These are phyloP conservation scores for Potamarius usumacintae DNA, from an alignment of 2,113 vertebrate species.

Conservation along the genomic window DNA sequence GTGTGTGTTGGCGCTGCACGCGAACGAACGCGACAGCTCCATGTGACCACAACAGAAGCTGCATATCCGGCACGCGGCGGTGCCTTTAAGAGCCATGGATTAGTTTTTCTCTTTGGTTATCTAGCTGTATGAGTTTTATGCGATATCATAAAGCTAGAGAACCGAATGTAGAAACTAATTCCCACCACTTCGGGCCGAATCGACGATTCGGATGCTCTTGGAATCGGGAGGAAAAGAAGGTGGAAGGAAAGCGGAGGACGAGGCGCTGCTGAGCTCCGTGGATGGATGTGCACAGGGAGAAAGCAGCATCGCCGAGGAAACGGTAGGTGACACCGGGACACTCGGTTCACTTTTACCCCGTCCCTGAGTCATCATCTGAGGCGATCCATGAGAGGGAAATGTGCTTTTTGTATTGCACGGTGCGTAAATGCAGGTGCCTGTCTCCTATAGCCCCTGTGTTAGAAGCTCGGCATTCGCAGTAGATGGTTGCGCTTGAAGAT, in stretches of 20 bases:
- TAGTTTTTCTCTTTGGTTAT: conserved; percentile 98
- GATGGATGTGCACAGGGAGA: conserved; percentile 45
- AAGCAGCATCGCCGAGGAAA: conserved; percentile 32
- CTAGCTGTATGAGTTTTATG: conserved; percentile 98
- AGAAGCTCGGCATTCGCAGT: conserved; percentile 27
- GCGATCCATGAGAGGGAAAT: background rate
- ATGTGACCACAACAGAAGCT: conserved; percentile 79
- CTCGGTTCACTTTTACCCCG: background rate
- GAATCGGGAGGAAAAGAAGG: conserved; percentile 14
- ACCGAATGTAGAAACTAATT: conserved; percentile 94
- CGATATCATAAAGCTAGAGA: conserved; percentile 99
- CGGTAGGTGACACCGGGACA: conserved; percentile 40
- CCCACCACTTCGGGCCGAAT: conserved; percentile 63
- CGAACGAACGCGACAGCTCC: conserved; percentile 72
- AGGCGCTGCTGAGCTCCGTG: conserved; percentile 39
- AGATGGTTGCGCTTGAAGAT: background rate
- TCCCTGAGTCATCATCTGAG: conserved; percentile 24
- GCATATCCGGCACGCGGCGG: conserved; percentile 67
- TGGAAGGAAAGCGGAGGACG: conserved; percentile 41
- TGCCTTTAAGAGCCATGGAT: conserved; percentile 82
- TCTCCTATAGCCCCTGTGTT: background rate
- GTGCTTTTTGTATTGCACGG: background rate
- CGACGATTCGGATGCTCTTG: conserved; percentile 34
- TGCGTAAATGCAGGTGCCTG: conserved; percentile 25
- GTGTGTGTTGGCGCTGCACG: conserved; percentile 52